These are phyloP conservation scores for Merodon equestris DNA, from an alignment of 2,888 invertebrate species.

Conservation along the genomic window DNA sequence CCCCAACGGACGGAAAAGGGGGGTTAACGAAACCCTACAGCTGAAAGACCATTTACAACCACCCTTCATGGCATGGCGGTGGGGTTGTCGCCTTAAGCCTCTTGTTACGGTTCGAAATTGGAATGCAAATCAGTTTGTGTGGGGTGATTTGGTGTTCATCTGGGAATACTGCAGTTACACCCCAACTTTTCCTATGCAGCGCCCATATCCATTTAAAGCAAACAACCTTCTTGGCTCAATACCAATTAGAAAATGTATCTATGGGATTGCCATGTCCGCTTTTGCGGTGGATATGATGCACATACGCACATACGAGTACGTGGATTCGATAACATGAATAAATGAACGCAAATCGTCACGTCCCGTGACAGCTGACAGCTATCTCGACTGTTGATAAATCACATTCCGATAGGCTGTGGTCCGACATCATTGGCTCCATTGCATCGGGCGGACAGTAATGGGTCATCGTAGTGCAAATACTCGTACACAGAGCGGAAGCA, in stretches of 20 bases:
- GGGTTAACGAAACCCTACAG: slow-evolving; percentile 12
- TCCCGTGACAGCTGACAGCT: not conserved
- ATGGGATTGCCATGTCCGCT: slow-evolving; percentile 1
- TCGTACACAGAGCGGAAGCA: slow-evolving; percentile 18
- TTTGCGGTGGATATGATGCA: not conserved
- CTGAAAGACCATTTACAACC: slow-evolving; percentile 34
- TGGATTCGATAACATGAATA: slow-evolving; percentile 20
- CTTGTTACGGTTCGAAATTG: slow-evolving; percentile 32
- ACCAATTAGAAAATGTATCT: slow-evolving; percentile 29
- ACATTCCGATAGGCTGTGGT: not conserved
- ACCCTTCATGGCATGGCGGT: not conserved
- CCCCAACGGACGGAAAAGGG: not conserved
- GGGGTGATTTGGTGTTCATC: not conserved
- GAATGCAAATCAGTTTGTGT: slow-evolving; percentile 52
- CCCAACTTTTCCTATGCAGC: not conserved
- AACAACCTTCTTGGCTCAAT: slow-evolving; percentile 24
- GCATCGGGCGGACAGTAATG: too few species aligned
- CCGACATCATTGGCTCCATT: not conserved
- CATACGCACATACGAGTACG: slow-evolving; percentile 21
- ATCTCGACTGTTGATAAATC: not conserved
- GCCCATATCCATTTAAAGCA: slow-evolving; percentile 23
- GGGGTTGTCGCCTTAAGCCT: slow-evolving; percentile 31
- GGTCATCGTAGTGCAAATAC: slow-evolving; percentile 37
- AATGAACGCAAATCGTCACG: too few species aligned
- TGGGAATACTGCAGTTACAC: slow-evolving; percentile 13